Evolutionary conservation across 2,113 vertebrate species (phyloP), one percentile per base, ranked within the genome.

Genomic region (Okapia johnstoni): DNA sequence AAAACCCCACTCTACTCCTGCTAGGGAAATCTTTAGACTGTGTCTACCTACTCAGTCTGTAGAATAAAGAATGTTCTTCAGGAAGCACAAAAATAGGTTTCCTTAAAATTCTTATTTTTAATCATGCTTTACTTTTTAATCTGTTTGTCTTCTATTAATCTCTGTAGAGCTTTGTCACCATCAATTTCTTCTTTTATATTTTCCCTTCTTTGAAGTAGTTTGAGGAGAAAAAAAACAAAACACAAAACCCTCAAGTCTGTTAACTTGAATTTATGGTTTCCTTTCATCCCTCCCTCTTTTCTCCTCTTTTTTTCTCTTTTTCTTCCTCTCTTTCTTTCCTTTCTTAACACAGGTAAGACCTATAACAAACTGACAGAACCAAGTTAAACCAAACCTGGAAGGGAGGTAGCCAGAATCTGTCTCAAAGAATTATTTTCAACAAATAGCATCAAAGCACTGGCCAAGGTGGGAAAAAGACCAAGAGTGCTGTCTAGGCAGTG

Each of bases 261-360:
- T 95, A 30, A 90, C 21, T 57, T 83, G 83, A 92, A 88, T 76
- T 70, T 50, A 93, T 70, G 16, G 43, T 94, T 96, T 85, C 73
- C 77, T 96, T 28, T 57, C 73, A 57, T 57, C 25, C 73, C 97
- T 94, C 30, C 80, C 93, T 43, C 16, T 90, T 52, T 5, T 25
- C 80, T 2, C 33, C 36, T 73, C 48, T 66, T 83, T 21, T 2
- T 85, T 9, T 28, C 7, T 86, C 36, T 92, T 95, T 96, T 97
- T 76, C 70, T 52, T 94, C 60, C 7, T 36, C 43, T 1, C 8
- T 60, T 0, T 33, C 15, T 4, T 94, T 48, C 87, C 95, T 94
- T 92, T 40, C 30, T 97, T 90, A 97, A 99, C 98, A 99, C 99
- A 99, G 99, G 99, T 99, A 99, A 99, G 98, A 99, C 98, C 99